These are phyloP conservation scores for Nycticebus coucang DNA, from an alignment of 2,113 vertebrate genomes.

Conservation along the genomic window DNA sequence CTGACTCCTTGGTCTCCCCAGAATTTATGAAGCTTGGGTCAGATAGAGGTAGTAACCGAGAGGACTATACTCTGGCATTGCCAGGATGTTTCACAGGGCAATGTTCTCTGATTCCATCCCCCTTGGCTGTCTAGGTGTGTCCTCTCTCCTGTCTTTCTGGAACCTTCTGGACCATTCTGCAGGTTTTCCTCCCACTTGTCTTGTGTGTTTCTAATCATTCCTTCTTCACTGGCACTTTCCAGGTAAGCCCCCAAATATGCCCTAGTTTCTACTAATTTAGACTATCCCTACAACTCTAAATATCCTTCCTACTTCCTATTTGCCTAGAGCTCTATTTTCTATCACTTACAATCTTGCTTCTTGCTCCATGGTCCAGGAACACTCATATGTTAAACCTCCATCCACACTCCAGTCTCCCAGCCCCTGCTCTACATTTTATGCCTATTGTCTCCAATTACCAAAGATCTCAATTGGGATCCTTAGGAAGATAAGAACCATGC, in stretches of 20 bases:
- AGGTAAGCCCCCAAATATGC: neutral
- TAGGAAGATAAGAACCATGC: neutral
- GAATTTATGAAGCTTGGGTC: neutral
- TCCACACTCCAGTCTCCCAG: neutral
- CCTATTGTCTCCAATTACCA: neutral
- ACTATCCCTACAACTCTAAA: neutral
- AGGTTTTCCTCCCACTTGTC: neutral
- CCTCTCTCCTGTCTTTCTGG: neutral
- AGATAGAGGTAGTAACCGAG: no score
- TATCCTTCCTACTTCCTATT: neutral
- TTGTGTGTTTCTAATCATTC: neutral
- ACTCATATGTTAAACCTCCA: neutral
- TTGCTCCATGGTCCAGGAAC: neutral
- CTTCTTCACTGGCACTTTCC: neutral
- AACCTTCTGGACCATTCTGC: neutral
- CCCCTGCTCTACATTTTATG: neutral
- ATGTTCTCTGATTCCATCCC: accelerated
- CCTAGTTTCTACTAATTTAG: neutral
- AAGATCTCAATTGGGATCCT: constrained; percentile 1
- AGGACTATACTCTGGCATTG: neutral
- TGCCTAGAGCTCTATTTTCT: neutral
- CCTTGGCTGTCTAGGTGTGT: neutral
- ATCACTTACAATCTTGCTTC: neutral
- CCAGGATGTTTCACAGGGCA: neutral
- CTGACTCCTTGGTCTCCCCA: neutral